Percentiles rank a stretch among this genome's conserved stretches.
Conservation (phyloP, 2,113 vertebrate genomes). For the Centropus unirufus region DNA sequence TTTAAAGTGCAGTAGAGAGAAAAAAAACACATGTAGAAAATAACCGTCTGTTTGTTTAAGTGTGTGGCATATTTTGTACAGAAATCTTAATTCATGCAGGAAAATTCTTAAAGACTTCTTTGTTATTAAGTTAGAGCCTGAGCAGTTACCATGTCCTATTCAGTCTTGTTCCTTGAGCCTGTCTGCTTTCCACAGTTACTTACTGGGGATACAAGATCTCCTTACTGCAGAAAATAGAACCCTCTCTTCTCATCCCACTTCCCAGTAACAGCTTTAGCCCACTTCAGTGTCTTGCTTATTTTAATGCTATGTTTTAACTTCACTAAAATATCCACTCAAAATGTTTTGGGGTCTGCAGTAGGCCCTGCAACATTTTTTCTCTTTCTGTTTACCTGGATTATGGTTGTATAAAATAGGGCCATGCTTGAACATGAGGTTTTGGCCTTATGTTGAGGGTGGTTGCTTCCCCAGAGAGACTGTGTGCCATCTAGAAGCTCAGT, state of each 20-base stretch:
- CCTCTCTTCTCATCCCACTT: background rate
- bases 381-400: background rate
- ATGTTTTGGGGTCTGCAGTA: background rate
- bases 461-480: background rate
- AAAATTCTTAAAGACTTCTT: conserved; percentile 56
- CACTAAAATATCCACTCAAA: background rate
- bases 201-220: background rate
- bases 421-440: background rate
- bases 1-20: conserved; percentile 2
- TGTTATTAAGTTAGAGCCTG: conserved; percentile 25
- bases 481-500: background rate
- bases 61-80: background rate
- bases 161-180: background rate
- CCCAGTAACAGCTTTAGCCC: background rate
- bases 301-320: background rate
- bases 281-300: background rate
- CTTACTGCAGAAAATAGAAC: background rate
- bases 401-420: background rate
- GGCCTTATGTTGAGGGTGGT: background rate
- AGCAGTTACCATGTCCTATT: background rate
- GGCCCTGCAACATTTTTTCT: background rate
- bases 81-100: conserved; percentile 21
- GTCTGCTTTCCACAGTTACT: background rate
- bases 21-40: background rate
- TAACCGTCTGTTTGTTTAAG: conserved; percentile 40